Conservation (phyloP, 2,113 vertebrate genomes). For the Telmatochromis sp. region DNA sequence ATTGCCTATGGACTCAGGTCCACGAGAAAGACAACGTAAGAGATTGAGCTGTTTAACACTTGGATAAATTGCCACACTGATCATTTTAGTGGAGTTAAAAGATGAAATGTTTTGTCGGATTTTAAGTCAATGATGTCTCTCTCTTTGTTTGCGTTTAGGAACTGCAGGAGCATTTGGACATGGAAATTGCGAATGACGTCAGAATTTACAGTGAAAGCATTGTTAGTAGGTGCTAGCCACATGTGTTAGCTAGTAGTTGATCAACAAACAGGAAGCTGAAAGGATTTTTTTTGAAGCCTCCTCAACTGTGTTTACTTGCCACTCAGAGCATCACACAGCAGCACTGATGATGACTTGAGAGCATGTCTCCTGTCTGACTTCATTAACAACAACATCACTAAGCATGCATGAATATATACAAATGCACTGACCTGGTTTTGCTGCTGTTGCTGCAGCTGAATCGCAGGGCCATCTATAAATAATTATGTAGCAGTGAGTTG, state of each 20-base stretch:
- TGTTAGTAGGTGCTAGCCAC: not conserved
- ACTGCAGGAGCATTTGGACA: not conserved
- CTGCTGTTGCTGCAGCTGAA: not conserved
- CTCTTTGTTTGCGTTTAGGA: not conserved
- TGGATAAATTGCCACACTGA: not conserved
- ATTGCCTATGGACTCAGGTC: no score
- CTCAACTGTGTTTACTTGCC: not conserved
- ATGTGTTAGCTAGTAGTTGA: not conserved
- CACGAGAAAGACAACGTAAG: not conserved
- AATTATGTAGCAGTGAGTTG: constrained; percentile 7
- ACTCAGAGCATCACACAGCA: not conserved
- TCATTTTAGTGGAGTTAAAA: not conserved
- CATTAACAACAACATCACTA: not conserved
- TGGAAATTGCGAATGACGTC: not conserved
- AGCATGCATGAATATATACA: not conserved
- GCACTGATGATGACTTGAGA: not conserved
- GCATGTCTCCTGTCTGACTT: not conserved
- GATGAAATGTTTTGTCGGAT: not conserved
- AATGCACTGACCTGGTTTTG: constrained; percentile 8
- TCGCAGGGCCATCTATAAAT: constrained; percentile 29
- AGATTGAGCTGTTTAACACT: not conserved
- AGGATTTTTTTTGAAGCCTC: not conserved
- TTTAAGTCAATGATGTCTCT: not conserved
- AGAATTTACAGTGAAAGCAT: not conserved
- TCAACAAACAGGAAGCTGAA: not conserved